These are phyloP conservation scores for Scatophagus argus DNA, from an alignment of 2,113 vertebrate species.

Conservation along the genomic window DNA sequence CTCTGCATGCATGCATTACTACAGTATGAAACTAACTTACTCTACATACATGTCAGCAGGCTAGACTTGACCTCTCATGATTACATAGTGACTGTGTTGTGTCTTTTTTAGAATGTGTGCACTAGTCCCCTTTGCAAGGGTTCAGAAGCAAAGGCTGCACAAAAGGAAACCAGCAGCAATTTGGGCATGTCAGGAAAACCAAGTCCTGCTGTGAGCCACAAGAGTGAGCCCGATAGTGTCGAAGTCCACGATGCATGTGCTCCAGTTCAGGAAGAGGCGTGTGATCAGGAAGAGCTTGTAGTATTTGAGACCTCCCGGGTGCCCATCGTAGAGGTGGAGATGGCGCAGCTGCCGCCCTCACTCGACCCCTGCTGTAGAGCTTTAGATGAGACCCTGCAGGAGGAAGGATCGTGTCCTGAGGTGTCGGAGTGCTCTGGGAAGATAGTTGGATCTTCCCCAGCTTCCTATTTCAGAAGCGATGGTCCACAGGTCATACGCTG, in stretches of 20 bases:
- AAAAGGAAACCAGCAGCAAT: conserved; percentile 55
- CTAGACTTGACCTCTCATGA: conserved; percentile 14
- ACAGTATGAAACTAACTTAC: conserved; percentile 1
- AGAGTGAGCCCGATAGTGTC: conserved; percentile 33
- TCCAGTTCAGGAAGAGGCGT: conserved; percentile 53
- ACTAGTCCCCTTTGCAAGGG: conserved; percentile 60
- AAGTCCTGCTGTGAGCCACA: conserved; percentile 33
- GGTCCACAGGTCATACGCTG: conserved; percentile 75
- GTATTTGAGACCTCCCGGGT: conserved; percentile 57
- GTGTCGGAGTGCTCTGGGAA: conserved; percentile 32
- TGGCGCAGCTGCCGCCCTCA: conserved; percentile 54
- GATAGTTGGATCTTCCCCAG: conserved; percentile 60
- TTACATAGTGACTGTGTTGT: conserved; percentile 62
- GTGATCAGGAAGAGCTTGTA: conserved; percentile 61
- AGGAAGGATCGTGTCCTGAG: conserved; percentile 42
- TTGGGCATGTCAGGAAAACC: conserved; percentile 43
- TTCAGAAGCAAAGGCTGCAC: conserved; percentile 54
- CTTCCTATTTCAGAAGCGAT: conserved; percentile 71
- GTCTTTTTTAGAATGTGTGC: conserved; percentile 72
- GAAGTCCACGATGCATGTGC: conserved; percentile 24
- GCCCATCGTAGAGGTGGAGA: conserved; percentile 70
- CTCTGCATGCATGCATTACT: conserved; percentile 20
- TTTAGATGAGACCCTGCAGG: conserved; percentile 57
- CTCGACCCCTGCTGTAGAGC: conserved; percentile 21
- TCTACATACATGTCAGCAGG: neutral